These are phyloP conservation scores for Desoria tigrina DNA, from an alignment of 2,888 invertebrate species.

Conservation along the genomic window DNA sequence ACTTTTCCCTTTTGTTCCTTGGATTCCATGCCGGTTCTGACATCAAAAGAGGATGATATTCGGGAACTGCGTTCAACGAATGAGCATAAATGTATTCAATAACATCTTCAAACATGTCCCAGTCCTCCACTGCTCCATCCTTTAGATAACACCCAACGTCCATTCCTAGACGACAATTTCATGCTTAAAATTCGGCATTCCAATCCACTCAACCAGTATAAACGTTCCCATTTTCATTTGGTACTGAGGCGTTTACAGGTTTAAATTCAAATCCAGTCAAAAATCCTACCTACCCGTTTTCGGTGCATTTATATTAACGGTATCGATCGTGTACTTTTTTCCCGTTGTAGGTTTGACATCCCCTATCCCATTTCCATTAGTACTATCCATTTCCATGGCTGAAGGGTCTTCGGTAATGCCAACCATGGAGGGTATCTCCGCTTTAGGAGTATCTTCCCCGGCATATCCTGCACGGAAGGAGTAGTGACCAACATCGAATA, in stretches of 20 bases:
- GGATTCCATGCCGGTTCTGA: constrained; percentile 98
- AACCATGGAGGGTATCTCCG: constrained; percentile 91
- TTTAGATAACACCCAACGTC: constrained; percentile 92
- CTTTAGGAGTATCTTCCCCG: constrained; percentile 98
- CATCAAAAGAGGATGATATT: constrained; percentile 94
- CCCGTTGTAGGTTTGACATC: constrained; percentile 54
- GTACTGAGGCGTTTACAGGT: background rate
- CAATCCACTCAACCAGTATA: background rate
- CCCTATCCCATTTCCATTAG: constrained; percentile 54
- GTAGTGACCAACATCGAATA: constrained; percentile 94
- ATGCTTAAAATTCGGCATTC: too few species aligned
- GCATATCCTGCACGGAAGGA: constrained; percentile 90
- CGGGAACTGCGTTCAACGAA: constrained; percentile 90
- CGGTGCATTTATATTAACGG: constrained; percentile 87
- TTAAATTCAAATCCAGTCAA: too few species aligned
- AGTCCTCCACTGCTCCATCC: constrained; percentile 98
- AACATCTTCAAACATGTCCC: constrained; percentile 97
- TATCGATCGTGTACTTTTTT: constrained; percentile 84
- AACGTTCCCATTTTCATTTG: too few species aligned
- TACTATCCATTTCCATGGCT: constrained; percentile 45
- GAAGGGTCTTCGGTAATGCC: constrained; percentile 65
- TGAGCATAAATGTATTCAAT: constrained; percentile 90
- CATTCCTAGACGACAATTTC: constrained; percentile 65
- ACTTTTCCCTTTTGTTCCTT: constrained; percentile 85
- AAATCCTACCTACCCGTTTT: constrained; percentile 64